Base-by-base conservation (phyloP, 1,140 invertebrate genomes). In the Kradibia gibbosae region DNA sequence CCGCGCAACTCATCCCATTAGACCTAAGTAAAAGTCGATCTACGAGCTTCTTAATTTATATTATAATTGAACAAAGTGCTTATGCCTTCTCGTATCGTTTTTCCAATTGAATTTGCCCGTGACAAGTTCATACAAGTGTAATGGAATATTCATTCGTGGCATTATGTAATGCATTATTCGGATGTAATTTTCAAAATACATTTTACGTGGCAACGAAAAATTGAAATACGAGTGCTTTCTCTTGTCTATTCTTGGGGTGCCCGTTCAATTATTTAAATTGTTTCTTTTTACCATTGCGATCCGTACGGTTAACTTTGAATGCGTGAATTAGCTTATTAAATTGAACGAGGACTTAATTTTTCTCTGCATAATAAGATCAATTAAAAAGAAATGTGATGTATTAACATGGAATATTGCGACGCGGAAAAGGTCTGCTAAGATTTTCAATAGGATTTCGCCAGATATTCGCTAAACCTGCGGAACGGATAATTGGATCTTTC, bases 321-420 rank as follows among this genome's bases (percentile, higher is more conserved):
- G 60, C 60, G 28, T 20, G 17, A 31, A 62, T 62, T 62, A 62
- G 60, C 28, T 36, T 62, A 62, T 62, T 62, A 62, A 62, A 62
- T 62, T 36, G 28, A 62, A 62, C 3, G 13, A 62, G 60, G 34
- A 62, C 34, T 62, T 62, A 62, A 62, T 62, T 62, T 34, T 20
- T 31, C 17, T 4, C 28, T 34, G 13, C 28, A 36, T 31, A 36
- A 62, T 62, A 62, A 62, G 25, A 62, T 34, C 25, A 62, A 62
- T 62, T 62, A 62, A 62, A 28, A 62, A 34, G 60, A 17, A 62
- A 62, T 36, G 28, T 34, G 25, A 4, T 31, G 28, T 17, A 62
- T 4, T 15, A 62, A 62, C 13, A 1, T 62, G 17, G 34, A 62
- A 62, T 62, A 62, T 17, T 34, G 7, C 20, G 31, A 81, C 22